A percentile compares a stretch with the other conserved stretches of the same genome.
phyloP scores from a whole-genome alignment of 2,888 invertebrate species.

The Andrena flavipes region DNA sequence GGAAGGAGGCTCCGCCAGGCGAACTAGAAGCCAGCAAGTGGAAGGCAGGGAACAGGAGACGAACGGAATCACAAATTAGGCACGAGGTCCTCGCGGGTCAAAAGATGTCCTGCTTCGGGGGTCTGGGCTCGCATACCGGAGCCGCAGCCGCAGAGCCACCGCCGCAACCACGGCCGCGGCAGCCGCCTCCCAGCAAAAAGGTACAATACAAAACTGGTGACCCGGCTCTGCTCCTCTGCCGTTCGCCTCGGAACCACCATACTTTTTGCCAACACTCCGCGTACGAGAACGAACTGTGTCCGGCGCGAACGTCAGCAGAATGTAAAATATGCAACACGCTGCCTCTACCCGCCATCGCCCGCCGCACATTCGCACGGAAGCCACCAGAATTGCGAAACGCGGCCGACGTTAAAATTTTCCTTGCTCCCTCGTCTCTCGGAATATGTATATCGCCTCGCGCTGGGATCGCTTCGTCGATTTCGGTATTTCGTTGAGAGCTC shows the following conservation, averaged over 20 bases:
- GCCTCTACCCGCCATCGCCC: slow-evolving; percentile 20
- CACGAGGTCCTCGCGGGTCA: slow-evolving; percentile 68
- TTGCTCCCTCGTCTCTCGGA: not conserved
- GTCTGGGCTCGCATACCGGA: slow-evolving; percentile 71
- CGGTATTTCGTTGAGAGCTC: too few relatives aligned
- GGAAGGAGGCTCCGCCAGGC: slow-evolving; percentile 24
- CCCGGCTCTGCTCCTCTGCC: slow-evolving; percentile 76
- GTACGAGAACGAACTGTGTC: slow-evolving; percentile 73
- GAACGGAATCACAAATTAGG: slow-evolving; percentile 73
- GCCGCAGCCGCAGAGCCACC: slow-evolving; percentile 51
- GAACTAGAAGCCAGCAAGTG: slow-evolving; percentile 13
- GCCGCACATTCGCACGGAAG: slow-evolving; percentile 22
- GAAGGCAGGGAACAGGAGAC: slow-evolving; percentile 49
- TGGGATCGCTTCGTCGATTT: too few relatives aligned
- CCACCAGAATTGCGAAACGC: slow-evolving; percentile 19
- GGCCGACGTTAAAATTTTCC: slow-evolving; percentile 1
- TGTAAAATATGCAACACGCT: slow-evolving; percentile 82
- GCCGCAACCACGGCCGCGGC: slow-evolving; percentile 49
- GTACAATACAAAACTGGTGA: slow-evolving; percentile 75
- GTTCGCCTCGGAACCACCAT: slow-evolving; percentile 77
- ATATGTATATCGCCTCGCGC: not conserved
- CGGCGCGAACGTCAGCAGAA: slow-evolving; percentile 80
- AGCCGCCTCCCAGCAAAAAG: slow-evolving; percentile 71
- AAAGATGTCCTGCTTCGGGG: slow-evolving; percentile 66
- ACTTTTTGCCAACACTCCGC: slow-evolving; percentile 80